Base-by-base conservation (phyloP, 1,140 invertebrate species). In the Panulirus ornatus region DNA sequence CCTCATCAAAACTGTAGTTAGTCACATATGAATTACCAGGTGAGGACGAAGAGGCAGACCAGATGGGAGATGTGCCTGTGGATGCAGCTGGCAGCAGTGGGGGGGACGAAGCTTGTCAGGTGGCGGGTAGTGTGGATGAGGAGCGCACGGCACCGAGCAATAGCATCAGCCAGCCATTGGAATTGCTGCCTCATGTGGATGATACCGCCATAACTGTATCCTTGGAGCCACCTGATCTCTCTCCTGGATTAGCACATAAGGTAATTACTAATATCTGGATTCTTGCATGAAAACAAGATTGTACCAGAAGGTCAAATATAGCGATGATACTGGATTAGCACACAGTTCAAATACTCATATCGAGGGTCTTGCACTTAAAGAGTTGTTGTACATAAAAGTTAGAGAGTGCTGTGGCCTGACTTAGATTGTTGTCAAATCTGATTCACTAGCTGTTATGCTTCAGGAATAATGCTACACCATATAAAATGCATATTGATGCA, bases 221-320 rank as follows among this genome's bases (percentile, higher is more conserved):
- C 27, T 78, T 78, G 0, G 86, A 88, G n/a, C 86, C 86, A 9
- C 86, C 86, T 63, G 86, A 88, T 54, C 42, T 88, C 44, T 88
- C 78, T 16, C 78, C 76, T 30, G 76, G 86, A 22, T 11, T 71
- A 3, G n/a, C 86, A n/a, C 86, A 81, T 27, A 88, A 88, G 73
- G 86, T 88, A 47, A n/a, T 58, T 30, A n/a, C 36, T 38, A 22
- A 40, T 19, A 14, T 38, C 27, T n/a, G 36, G 30, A 0, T 66
- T 1, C 2, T 1, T 66, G 6, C 8, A 19, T n/a, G n/a, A n/a
- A n/a, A n/a, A n/a, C n/a, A n/a, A n/a, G n/a, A n/a, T n/a, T n/a
- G n/a, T n/a, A n/a, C n/a, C n/a, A n/a, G n/a, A n/a, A n/a, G n/a
- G n/a, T n/a, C n/a, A n/a, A n/a, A n/a, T n/a, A n/a, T n/a, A n/a